Base-by-base conservation (phyloP, 2,113 vertebrate species). In the Leptosomus discolor region DNA sequence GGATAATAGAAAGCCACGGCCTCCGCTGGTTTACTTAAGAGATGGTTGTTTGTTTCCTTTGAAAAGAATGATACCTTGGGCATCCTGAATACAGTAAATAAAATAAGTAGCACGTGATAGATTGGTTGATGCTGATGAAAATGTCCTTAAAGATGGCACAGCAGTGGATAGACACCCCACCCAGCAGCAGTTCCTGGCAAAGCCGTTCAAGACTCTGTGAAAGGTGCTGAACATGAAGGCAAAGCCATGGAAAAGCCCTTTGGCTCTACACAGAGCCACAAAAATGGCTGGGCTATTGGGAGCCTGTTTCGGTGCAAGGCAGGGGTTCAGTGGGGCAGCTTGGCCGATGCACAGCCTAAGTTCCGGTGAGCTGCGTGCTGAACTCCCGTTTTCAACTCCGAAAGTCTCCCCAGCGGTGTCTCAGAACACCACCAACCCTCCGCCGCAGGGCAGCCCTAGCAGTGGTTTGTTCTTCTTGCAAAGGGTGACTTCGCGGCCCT, bases 311-410 rank as follows among this genome's bases (percentile, higher is more conserved):
- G 3, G 27, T 41, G 19, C 16, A 60, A 68, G 32, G 37, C 15
- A 29, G 16, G 11, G 8, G 9, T n/a, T 60, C 50, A 50, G 15
- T 23, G 11, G 1, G 18, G 4, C 20, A 46, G 5, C 24, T 70
- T 67, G 70, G 22, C 30, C 1, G 1, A 19, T 46, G 36, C n/a
- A n/a, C n/a, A n/a, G n/a, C n/a, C n/a, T 5, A 17, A 0, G 0
- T 27, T 39, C 61, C 6, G 30, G 24, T 50, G 61, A 79, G 11
- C 34, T 53, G 26, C 60, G 45, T 26, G 24, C 6, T 48, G 61
- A 48, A 21, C 22, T 45, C 54, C 23, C 13, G 43, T 74, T 85
- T 91, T 63, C 83, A 67, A 34, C 14, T 41, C 67, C 58, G 61
- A 50, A 71, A 50, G 20, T 21, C 9, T 67, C 11, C 3, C 11